A percentile compares a stretch with the other conserved stretches of the same genome.
These are phyloP conservation scores for Apis dorsata DNA, from an alignment of 1,140 invertebrate species.

Conservation along the genomic window DNA sequence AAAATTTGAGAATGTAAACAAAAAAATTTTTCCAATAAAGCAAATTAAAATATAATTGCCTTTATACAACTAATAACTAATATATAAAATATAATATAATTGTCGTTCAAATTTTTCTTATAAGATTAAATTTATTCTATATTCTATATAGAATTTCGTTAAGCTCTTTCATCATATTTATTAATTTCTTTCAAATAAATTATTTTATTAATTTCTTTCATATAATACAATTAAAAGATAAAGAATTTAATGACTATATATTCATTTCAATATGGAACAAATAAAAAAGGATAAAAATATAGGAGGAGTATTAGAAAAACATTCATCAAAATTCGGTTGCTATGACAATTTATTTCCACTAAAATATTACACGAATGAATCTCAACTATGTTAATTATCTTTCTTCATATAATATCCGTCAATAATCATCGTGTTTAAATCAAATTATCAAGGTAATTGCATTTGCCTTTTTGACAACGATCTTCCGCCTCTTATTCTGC, in stretches of 20 bases:
- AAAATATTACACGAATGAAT: conserved; percentile 18
- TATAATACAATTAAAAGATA: neutral
- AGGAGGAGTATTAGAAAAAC: neutral
- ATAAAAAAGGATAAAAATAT: too few species aligned
- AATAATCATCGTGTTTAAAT: neutral
- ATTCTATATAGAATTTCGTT: neutral
- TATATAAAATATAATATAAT: neutral
- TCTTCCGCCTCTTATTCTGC: neutral
- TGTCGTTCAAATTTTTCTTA: neutral
- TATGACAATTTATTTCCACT: conserved; percentile 19
- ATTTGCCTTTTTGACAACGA: neutral
- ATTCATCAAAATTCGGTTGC: neutral
- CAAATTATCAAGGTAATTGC: neutral
- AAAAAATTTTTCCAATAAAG: neutral
- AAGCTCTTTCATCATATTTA: neutral
- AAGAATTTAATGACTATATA: neutral
- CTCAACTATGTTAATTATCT: neutral
- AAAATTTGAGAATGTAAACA: neutral
- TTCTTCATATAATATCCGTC: neutral
- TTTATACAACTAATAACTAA: neutral
- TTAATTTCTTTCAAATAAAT: neutral
- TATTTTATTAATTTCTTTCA: neutral
- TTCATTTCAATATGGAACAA: neutral
- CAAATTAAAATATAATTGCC: neutral
- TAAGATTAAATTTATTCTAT: neutral